phyloP scores from a whole-genome alignment of 1,140 invertebrate species.

The Drosophila mauritiana region DNA sequence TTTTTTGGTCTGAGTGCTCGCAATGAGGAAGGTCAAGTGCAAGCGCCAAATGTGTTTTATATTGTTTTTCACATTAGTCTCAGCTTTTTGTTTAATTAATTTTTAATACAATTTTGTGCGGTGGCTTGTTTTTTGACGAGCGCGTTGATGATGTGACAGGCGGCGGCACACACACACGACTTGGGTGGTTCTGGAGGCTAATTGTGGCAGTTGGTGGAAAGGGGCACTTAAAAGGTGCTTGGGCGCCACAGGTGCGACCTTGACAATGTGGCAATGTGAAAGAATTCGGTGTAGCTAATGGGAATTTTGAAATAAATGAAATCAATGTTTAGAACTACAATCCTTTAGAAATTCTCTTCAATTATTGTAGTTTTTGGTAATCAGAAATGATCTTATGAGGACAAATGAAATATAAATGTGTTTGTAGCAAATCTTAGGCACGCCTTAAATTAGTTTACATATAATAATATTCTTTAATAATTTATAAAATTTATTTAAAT shows the following conservation, averaged over 20 bases:
- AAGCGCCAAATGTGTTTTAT: constrained; percentile 54
- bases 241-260: constrained; percentile 13
- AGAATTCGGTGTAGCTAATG: not conserved
- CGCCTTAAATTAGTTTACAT: too few species aligned
- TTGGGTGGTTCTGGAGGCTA: constrained; percentile 51
- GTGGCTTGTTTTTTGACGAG: constrained; percentile 36
- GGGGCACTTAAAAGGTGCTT: constrained; percentile 1
- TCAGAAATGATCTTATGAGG: too few species aligned
- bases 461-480: too few species aligned
- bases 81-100: constrained; percentile 53
- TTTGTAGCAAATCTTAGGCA: too few species aligned
- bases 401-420: too few species aligned
- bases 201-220: constrained; percentile 30
- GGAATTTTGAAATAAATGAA: not conserved
- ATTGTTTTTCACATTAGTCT: constrained; percentile 46
- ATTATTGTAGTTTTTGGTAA: too few species aligned
- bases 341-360: too few species aligned
- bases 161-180: constrained; percentile 25
- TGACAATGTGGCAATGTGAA: not conserved
- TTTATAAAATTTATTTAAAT: too few species aligned
- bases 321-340: not conserved
- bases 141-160: constrained; percentile 51
- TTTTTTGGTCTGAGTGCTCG: constrained; percentile 9
- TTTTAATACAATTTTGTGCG: constrained; percentile 43
- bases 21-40: constrained; percentile 47